These are phyloP conservation scores for Diplodus puntazzo DNA, from an alignment of 2,797 vertebrate genomes.

Conservation along the genomic window DNA sequence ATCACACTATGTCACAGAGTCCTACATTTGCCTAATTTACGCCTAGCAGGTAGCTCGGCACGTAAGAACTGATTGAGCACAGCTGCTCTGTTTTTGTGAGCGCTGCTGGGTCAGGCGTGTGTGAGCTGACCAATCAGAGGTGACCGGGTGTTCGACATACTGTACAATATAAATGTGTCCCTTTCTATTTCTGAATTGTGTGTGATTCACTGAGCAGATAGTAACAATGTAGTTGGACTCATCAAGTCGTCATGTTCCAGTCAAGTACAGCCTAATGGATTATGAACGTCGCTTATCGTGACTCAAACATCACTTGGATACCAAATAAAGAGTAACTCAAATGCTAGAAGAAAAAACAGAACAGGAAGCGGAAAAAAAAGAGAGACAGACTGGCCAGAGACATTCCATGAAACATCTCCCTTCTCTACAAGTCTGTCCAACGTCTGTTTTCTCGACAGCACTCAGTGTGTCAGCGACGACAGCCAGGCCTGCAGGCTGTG, in stretches of 20 bases:
- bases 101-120: too few relatives aligned
- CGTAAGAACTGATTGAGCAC: too few relatives aligned
- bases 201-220: not conserved
- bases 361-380: slow-evolving; percentile 27
- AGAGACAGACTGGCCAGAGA: slow-evolving; percentile 1
- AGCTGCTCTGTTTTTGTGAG: too few relatives aligned
- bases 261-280: not conserved
- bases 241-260: not conserved
- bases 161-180: not conserved
- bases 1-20: too few relatives aligned
- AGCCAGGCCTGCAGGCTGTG: slow-evolving; percentile 33
- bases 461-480: slow-evolving; percentile 30
- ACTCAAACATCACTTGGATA: slow-evolving; percentile 4
- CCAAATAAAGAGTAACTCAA: not conserved
- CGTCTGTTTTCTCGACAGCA: slow-evolving; percentile 43
- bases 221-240: not conserved
- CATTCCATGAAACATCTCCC: slow-evolving; percentile 29
- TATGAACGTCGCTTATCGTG: not conserved
- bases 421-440: slow-evolving; percentile 26
- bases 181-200: not conserved
- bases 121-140: too few relatives aligned
- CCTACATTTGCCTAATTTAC: too few relatives aligned
- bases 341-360: not conserved
- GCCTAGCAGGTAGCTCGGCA: too few relatives aligned
- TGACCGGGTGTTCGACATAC: not conserved